phyloP scores from a whole-genome alignment of 2,888 invertebrate species.

The Pristionchus japonicus region DNA sequence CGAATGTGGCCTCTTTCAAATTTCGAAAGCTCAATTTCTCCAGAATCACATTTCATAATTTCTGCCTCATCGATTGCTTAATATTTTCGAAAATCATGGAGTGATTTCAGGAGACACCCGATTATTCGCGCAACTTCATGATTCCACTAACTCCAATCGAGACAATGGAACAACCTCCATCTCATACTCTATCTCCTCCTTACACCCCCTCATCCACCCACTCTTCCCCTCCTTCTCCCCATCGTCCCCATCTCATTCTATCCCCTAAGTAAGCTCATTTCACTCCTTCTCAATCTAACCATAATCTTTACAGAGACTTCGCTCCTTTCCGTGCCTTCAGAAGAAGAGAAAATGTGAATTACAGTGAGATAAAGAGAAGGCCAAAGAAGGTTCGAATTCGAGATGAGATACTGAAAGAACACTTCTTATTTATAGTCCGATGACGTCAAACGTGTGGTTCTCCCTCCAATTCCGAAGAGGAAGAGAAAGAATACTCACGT shows the following conservation, averaged over 20 bases:
- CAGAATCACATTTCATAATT: neutral
- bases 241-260: neutral
- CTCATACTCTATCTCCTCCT: neutral
- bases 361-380: slow-evolving; percentile 28
- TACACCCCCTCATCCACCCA: neutral
- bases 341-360: slow-evolving; percentile 11
- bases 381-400: slow-evolving; percentile 5
- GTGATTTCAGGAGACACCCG: neutral
- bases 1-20: neutral
- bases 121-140: neutral
- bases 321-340: slow-evolving; percentile 24
- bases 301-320: slow-evolving; percentile 13
- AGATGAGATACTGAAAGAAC: neutral
- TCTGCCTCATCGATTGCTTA: neutral
- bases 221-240: neutral
- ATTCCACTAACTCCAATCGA: neutral
- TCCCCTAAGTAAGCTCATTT: slow-evolving; percentile 5
- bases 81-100: neutral
- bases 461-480: neutral
- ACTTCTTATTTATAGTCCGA: slow-evolving; percentile 7
- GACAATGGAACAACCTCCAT: neutral
- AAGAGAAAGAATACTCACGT: neutral
- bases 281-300: neutral
- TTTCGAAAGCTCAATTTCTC: neutral
- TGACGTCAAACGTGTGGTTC: neutral